Evolutionary conservation across 2,888 invertebrate genomes (phyloP), one percentile per base, ranked within the genome.

Genomic region (Apotomis betuletana): DNA sequence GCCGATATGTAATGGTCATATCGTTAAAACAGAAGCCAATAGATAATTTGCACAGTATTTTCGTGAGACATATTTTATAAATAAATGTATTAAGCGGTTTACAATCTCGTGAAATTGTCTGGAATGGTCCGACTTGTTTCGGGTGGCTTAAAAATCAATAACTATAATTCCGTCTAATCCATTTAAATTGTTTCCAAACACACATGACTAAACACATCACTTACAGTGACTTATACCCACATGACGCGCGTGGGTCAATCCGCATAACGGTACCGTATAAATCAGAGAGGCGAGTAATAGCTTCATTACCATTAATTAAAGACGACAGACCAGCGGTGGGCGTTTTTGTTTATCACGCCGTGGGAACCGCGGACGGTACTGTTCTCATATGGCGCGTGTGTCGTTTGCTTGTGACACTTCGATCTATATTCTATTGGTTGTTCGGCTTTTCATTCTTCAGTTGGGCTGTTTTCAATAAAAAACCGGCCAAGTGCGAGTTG

Each of bases 301-400:
- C 80, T 86, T 87, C 82, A 85, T 89, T 87, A 89, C 85, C 88
- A 85, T 85, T 84, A 85, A 79, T 75, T 76, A 77, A 79, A 77
- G 81, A 78, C 74, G 83, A 80, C 81, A 80, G 80, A 77, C 78
- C 77, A 80, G 80, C 75, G 75, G 89, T 88, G 86, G 88, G 89
- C 82, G 88, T 85, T 85, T 86, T 86, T 89, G 87, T 89, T 88
- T 86, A 78, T 67, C 71, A 61, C 54, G 61, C 87, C 90, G 90
- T 90, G 90, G 87, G 90, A 90, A 90, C 80, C 81, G 82, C 77
- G 79, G 77, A 69, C 79, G 79, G 79, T 75, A 73, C 76, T 79
- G 84, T 87, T 87, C 87, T 84, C 87, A 87, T 86, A 85, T 83
- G 78, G 80, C 49, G 69, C 70, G 74, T 49, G 49, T 44, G 61